Percentiles rank a stretch among this genome's conserved stretches.
These are phyloP conservation scores for Drosophila biarmipes DNA, from an alignment of 1,140 invertebrate species.

Conservation along the genomic window DNA sequence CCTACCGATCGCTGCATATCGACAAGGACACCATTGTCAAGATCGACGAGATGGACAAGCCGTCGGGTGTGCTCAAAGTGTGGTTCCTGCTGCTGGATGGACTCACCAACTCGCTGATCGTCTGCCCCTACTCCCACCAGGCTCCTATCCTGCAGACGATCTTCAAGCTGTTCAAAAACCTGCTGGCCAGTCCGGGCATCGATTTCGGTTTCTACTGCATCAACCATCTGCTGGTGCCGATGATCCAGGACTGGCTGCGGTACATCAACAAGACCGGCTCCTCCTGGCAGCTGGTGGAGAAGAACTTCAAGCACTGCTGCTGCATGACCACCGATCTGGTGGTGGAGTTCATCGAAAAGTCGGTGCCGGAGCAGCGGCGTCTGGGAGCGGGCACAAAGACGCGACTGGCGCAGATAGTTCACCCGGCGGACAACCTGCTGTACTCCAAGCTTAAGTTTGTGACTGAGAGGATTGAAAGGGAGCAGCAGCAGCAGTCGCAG, in stretches of 20 bases:
- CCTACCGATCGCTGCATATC: conserved; percentile 85
- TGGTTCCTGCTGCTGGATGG: conserved; percentile 97
- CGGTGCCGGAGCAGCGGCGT: conserved; percentile 68
- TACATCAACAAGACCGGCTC: conserved; percentile 89
- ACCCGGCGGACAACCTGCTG: conserved; percentile 75
- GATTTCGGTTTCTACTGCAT: conserved; percentile 95
- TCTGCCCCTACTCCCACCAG: conserved; percentile 93
- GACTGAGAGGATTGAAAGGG: conserved; percentile 58
- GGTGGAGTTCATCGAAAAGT: conserved; percentile 89
- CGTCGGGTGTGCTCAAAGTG: conserved; percentile 94
- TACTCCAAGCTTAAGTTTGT: conserved; percentile 82
- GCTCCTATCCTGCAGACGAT: conserved; percentile 93
- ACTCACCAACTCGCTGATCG: conserved; percentile 91
- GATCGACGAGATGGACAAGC: conserved; percentile 89
- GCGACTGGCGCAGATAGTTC: conserved; percentile 74
- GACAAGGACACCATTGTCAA: conserved; percentile 87
- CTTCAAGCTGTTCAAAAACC: conserved; percentile 92
- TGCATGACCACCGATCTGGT: conserved; percentile 95
- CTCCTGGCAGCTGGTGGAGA: conserved; percentile 90
- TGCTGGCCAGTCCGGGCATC: conserved; percentile 91
- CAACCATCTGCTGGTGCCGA: conserved; percentile 94
- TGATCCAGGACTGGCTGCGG: conserved; percentile 95
- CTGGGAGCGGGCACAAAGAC: conserved; percentile 63
- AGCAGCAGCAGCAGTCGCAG: conserved; percentile 15
- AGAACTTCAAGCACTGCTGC: conserved; percentile 97